phyloP scores from a whole-genome alignment of 2,113 vertebrate genomes.

The Urocynchramus pylzowi region DNA sequence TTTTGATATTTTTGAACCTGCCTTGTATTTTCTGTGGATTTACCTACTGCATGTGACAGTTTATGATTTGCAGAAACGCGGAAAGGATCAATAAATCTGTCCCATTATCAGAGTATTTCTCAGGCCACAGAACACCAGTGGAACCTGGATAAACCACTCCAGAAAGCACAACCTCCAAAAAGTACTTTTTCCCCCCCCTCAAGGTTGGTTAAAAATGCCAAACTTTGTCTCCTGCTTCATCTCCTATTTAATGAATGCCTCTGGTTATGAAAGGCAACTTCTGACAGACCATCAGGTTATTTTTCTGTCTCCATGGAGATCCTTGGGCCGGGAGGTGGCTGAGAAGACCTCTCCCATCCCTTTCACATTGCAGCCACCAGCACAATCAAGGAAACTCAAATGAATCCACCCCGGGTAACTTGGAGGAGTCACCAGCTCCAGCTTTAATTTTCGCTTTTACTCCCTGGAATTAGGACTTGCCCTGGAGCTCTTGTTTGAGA shows the following conservation, averaged over 20 bases:
- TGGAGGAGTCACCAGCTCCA: conserved; percentile 42
- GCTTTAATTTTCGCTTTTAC: conserved; percentile 82
- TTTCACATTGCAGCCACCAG: conserved; percentile 63
- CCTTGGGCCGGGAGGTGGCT: not conserved
- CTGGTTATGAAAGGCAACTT: conserved; percentile 40
- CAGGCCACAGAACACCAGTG: not conserved
- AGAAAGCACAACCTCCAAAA: not conserved
- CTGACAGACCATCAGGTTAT: conserved; percentile 51
- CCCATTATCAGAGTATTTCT: not conserved
- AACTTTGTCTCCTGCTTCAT: conserved; percentile 41
- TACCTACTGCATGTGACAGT: accelerated
- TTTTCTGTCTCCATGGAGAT: conserved; percentile 64
- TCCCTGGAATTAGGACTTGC: conserved; percentile 85
- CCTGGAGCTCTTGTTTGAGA: conserved; percentile 80
- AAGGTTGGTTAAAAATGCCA: not conserved
- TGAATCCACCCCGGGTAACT: conserved; percentile 70
- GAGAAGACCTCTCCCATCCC: conserved; percentile 51
- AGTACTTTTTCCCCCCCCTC: not conserved
- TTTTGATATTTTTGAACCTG: accelerated
- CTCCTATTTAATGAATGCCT: conserved; percentile 44
- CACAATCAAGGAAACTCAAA: conserved; percentile 77
- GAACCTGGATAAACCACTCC: not conserved
- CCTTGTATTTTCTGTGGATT: accelerated
- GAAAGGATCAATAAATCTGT: not conserved
- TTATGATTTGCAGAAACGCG: not conserved